Evolutionary conservation across 1,140 invertebrate species (phyloP), one percentile per base, ranked within the genome.

Genomic region (Agraylea sexmaculata): DNA sequence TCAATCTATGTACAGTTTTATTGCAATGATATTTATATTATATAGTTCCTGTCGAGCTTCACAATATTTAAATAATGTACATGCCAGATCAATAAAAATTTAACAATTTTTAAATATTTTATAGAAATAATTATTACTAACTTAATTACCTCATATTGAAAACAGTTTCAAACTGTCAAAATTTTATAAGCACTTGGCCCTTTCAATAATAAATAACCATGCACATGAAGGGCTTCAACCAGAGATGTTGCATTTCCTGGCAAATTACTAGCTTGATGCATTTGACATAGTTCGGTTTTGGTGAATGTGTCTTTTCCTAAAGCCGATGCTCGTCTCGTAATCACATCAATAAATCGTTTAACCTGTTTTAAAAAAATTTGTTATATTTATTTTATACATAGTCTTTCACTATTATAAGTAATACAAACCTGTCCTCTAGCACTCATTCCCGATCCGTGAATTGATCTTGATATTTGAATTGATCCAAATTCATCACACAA

Each of bases 191-290:
- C 66, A 58, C 83, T 77, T n/a, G 71, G 68, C 8, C 76, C 80
- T 64, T 87, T 88, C 54, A 90, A 81, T 43, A 94, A 66, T 35
- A 95, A 66, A 66, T 81, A 81, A 19, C 87, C 87, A 60, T 88
- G 80, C 50, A 81, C 73, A 54, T 94, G 92, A 41, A 93, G 68
- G 33, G 76, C 75, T 31, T 74, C 70, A 25, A 94, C 69, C 31
- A 92, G 70, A 48, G 71, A 59, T 11, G 74, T 67, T 1, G 71
- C 49, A 38, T 89, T 67, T 11, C 77, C 75, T 7, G 68, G 62
- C n/a, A 77, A 67, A 28, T 70, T 60, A 3, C 76, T 75, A 3
- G 85, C 65, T 45, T 77, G 69, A 49, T 76, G 78, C 53, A 95
- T 76, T 47, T 71, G 62, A 43, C 65, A 62, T 5, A 74, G 45